phyloP scores from a whole-genome alignment of 2,888 invertebrate species.

The Camptogramma bilineatum region DNA sequence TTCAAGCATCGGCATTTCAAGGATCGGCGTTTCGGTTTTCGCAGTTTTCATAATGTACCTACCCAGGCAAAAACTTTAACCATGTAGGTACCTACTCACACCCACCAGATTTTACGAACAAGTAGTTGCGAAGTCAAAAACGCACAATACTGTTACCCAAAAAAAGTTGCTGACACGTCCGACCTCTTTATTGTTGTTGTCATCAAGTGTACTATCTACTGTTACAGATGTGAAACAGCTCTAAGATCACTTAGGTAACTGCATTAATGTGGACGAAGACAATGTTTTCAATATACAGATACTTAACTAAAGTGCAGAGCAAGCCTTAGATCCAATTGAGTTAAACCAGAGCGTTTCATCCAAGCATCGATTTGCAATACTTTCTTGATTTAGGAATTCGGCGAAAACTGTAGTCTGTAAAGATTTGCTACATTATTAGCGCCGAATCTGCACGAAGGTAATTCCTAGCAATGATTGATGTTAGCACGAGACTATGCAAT shows the following conservation, averaged over 20 bases:
- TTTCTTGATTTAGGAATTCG: conserved; percentile 50
- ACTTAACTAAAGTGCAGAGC: not conserved
- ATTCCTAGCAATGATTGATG: not conserved
- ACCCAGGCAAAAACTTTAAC: not conserved
- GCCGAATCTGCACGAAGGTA: not conserved
- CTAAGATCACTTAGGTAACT: too few relatives aligned
- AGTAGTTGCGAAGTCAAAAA: too few relatives aligned
- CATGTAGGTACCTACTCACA: not conserved
- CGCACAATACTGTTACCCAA: too few relatives aligned
- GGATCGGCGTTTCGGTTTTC: too few relatives aligned
- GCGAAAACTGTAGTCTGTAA: conserved; percentile 45
- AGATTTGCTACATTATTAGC: conserved; percentile 2
- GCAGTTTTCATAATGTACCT: too few relatives aligned
- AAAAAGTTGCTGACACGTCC: too few relatives aligned
- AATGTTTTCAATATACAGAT: not conserved
- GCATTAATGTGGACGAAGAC: not conserved
- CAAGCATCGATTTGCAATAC: conserved; percentile 43
- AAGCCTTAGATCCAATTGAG: not conserved
- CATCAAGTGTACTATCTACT: too few relatives aligned
- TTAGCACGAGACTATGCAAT: not conserved
- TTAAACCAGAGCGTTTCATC: conserved; percentile 23
- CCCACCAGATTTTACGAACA: not conserved
- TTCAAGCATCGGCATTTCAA: too few relatives aligned
- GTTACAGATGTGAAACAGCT: too few relatives aligned
- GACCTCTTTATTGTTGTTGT: too few relatives aligned